phyloP scores from a whole-genome alignment of 2,888 invertebrate genomes.

The Agrochola lychnidis region DNA sequence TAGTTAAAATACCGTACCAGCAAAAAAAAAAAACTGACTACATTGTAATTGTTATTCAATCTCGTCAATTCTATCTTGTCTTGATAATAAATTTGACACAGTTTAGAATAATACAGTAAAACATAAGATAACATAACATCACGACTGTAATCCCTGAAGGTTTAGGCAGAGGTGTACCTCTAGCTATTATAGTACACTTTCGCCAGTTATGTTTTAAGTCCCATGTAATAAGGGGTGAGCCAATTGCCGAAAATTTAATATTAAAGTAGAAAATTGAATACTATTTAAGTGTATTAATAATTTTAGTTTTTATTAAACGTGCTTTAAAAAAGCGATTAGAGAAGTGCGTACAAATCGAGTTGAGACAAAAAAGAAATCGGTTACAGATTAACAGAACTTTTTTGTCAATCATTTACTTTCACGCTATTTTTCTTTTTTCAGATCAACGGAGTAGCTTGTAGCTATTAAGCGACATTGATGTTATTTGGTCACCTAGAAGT shows the following conservation, averaged over 20 bases:
- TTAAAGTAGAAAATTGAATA: not conserved
- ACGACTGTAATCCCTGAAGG: not conserved
- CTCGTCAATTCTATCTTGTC: not conserved
- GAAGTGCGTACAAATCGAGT: slow-evolving; percentile 33
- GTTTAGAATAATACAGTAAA: not conserved
- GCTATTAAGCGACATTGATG: slow-evolving; percentile 3
- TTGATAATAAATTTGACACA: not conserved
- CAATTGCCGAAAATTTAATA: not conserved
- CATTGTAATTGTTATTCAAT: not conserved
- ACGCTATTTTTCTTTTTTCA: slow-evolving; percentile 23
- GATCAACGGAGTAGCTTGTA: not conserved
- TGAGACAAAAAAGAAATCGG: slow-evolving; percentile 50
- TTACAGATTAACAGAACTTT: slow-evolving; percentile 55
- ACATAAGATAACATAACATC: not conserved
- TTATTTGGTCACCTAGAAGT: not conserved
- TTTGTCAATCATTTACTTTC: slow-evolving; percentile 57
- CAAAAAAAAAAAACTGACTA: not conserved
- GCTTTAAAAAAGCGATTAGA: slow-evolving; percentile 40
- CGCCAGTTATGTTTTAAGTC: not conserved
- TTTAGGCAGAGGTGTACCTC: not conserved
- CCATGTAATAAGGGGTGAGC: not conserved
- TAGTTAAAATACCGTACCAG: not conserved
- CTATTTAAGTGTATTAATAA: not conserved
- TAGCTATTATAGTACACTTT: not conserved
- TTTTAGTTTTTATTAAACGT: not conserved